Evolutionary conservation across 2,888 invertebrate species (phyloP).

Genomic region (Entomobrya multifasciata): DNA sequence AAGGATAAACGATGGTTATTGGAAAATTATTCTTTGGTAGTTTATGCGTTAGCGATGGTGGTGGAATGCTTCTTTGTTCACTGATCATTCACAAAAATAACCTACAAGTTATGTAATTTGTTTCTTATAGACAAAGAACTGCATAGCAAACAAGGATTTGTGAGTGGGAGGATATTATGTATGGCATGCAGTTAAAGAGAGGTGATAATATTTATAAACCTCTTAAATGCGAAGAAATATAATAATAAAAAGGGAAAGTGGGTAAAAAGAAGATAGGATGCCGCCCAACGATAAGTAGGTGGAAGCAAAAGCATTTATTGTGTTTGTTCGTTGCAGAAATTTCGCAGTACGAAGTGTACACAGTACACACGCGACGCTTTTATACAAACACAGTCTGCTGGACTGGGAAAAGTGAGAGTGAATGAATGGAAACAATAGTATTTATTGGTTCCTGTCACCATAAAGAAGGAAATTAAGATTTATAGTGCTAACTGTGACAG

Average conservation of each 20-base stretch:
- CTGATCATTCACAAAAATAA: too few species aligned
- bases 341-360: conserved; percentile 60
- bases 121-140: too few species aligned
- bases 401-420: too few species aligned
- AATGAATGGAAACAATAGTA: conserved; percentile 76
- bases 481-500: conserved; percentile 75
- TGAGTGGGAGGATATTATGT: too few species aligned
- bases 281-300: not conserved
- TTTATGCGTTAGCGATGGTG: not conserved
- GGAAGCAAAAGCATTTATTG: not conserved
- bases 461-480: conserved; percentile 78
- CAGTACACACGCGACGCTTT: conserved; percentile 34
- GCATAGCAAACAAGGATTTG: too few species aligned
- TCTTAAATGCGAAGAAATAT: not conserved
- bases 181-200: not conserved
- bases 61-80: not conserved
- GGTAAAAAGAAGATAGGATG: not conserved
- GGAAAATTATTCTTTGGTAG: conserved; percentile 18
- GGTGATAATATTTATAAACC: too few species aligned
- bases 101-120: not conserved
- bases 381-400: too few species aligned
- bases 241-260: not conserved
- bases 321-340: conserved; percentile 55
- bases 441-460: conserved; percentile 77
- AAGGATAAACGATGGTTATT: not conserved